These are phyloP conservation scores for Nothocercus julius DNA, from an alignment of 2,113 vertebrate genomes.

Conservation along the genomic window DNA sequence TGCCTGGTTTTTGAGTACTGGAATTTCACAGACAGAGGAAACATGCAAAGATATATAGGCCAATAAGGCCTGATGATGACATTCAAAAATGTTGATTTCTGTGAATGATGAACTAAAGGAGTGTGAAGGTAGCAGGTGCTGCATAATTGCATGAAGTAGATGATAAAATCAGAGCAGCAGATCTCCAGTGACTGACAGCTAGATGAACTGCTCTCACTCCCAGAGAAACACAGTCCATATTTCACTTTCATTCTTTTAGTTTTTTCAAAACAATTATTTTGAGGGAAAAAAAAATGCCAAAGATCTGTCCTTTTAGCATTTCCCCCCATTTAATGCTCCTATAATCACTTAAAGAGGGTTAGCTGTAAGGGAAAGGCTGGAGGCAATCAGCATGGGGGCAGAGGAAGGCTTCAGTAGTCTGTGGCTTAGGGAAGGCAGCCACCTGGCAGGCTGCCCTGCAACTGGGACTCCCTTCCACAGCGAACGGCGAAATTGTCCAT, in stretches of 20 bases:
- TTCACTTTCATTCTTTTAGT: background rate
- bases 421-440: background rate
- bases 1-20: background rate
- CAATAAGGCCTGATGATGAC: background rate
- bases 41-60: background rate
- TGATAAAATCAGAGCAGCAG: background rate
- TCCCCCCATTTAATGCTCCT: background rate
- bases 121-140: background rate
- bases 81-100: background rate
- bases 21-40: background rate
- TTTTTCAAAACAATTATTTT: background rate
- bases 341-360: conserved; percentile 7
- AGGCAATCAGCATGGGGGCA: background rate
- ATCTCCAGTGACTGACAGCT: background rate
- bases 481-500: background rate
- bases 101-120: background rate
- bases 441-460: conserved; percentile 30
- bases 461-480: background rate
- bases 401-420: background rate
- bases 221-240: background rate
- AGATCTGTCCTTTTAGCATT: background rate
- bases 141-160: background rate
- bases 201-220: background rate
- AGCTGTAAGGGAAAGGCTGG: background rate
- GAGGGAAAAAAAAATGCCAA: background rate